These are phyloP conservation scores for Doris montereyensis DNA, from an alignment of 2,888 invertebrate species.

Conservation along the genomic window DNA sequence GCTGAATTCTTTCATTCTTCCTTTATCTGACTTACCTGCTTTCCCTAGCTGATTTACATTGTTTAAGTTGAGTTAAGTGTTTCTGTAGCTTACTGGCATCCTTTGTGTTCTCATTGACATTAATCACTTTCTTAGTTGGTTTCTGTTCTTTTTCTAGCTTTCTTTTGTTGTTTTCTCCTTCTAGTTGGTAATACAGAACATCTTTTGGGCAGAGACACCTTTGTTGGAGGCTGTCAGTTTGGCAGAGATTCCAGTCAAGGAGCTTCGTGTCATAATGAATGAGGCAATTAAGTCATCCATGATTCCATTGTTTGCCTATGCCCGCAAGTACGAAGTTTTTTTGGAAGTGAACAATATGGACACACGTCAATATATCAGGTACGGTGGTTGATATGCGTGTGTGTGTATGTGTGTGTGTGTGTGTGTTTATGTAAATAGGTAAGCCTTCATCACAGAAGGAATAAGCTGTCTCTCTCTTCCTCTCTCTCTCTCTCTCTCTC, in stretches of 20 bases:
- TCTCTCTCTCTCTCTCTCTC: not conserved
- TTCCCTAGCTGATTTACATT: too few relatives aligned
- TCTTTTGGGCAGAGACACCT: slow-evolving; percentile 84
- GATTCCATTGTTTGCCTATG: slow-evolving; percentile 84
- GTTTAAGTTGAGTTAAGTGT: not conserved
- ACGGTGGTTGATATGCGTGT: too few relatives aligned
- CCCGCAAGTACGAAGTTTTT: slow-evolving; percentile 79
- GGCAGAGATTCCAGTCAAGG: slow-evolving; percentile 78
- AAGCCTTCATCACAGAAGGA: not conserved
- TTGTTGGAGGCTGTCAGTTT: slow-evolving; percentile 83
- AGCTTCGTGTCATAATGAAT: slow-evolving; percentile 77
- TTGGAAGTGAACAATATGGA: slow-evolving; percentile 78
- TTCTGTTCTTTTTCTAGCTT: too few relatives aligned
- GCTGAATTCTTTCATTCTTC: too few relatives aligned
- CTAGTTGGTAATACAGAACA: slow-evolving; percentile 80
- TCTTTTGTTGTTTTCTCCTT: slow-evolving; percentile 39
- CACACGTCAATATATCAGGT: slow-evolving; percentile 81
- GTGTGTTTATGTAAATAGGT: not conserved
- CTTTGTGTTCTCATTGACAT: too few relatives aligned
- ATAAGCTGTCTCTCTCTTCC: too few relatives aligned
- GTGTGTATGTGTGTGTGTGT: too few relatives aligned
- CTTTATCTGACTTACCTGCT: too few relatives aligned
- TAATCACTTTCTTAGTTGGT: too few relatives aligned
- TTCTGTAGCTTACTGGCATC: not conserved
- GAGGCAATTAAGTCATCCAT: slow-evolving; percentile 79